Evolutionary conservation across 1,140 invertebrate species (phyloP), one percentile per base, ranked within the genome.

Genomic region (Mercenaria mercenaria): DNA sequence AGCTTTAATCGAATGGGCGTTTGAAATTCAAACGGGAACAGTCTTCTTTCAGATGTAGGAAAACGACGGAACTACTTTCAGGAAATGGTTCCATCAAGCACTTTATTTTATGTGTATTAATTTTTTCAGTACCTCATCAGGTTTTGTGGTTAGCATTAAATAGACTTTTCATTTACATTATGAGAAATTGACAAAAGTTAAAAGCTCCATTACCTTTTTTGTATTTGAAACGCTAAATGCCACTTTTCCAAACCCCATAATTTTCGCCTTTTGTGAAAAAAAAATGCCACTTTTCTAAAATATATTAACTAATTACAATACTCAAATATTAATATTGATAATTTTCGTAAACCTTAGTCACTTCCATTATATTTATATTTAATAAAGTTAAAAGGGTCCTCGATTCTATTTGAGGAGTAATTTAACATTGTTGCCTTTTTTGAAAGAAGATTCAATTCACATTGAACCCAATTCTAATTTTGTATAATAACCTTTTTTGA

Each of bases 381-480:
- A 85, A 85, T 85, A 85, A 76, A 85, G 83, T 85, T 85, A 72
- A 74, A 85, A 69, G 32, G 67, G 64, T 34, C 83, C 67, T 69
- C 10, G 18, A n/a, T 85, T 32, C 29, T 74, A 56, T 85, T 85
- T 85, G 67, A 85, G 26, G n/a, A 56, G 39, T 50, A 41, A 23
- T 85, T 85, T 56, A 74, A 72, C 37, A 74, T 34, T 85, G 64
- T 85, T 74, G 64, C 47, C 26, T 72, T 59, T 76, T 76, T 50
- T 85, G 69, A 85, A 74, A 74, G 69, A 10, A 37, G 26, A 18
- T 47, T 41, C 15, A 59, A 79, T 56, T 37, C 76, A 34, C 4
- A 79, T 79, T 79, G 47, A 79, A 32, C 76, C 29, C 47, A 50
- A 79, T 79, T 79, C 39, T 79, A 37, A 52, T 52, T 79, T 52